Evolutionary conservation across 2,113 vertebrate genomes (phyloP), one percentile per base, ranked within the genome.

Genomic region (Cephalopterus ornatus): DNA sequence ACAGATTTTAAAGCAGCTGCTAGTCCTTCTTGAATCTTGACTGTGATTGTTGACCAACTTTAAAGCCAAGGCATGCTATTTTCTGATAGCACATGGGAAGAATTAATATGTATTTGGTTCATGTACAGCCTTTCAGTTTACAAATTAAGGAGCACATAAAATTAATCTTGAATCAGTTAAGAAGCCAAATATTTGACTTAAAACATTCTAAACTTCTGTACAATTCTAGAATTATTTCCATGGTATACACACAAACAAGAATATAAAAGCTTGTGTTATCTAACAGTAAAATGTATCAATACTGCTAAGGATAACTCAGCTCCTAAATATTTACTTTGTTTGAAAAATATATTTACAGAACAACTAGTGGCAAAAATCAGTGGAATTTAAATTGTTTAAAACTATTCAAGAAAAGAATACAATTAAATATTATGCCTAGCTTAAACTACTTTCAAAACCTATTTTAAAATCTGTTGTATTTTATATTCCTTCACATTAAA

Each of bases 41-140:
- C 50, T 89, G 37, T 6, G 30, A 91, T 42, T 96, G 92, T 66
- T 92, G 94, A 94, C 67, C 93, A 92, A 92, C 61, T 94, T 92
- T 78, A 87, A 96, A 89, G 72, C 70, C 66, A 55, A 81, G 42
- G 63, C 84, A 79, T 70, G 56, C 61, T 93, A 67, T 68, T 91
- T 97, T 94, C 71, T 76, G 58, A 67, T 13, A 86, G 90, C 71
- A 83, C 79, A 96, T 6, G n/a, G 59, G 21, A 15, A 95, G 59
- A 93, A 92, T 83, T 79, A 89, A 42, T 74, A 78, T 68, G 19
- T 49, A 73, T 63, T 92, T 85, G n/a, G 35, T 71, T 92, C 53
- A 24, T 85, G 79, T 12, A 77, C 33, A 92, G 83, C 33, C 41
- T 37, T 88, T 86, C 42, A 71, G 55, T 83, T 85, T 87, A 67